These are phyloP conservation scores for Calameuta pallipes DNA, from an alignment of 2,888 invertebrate genomes.

Conservation along the genomic window DNA sequence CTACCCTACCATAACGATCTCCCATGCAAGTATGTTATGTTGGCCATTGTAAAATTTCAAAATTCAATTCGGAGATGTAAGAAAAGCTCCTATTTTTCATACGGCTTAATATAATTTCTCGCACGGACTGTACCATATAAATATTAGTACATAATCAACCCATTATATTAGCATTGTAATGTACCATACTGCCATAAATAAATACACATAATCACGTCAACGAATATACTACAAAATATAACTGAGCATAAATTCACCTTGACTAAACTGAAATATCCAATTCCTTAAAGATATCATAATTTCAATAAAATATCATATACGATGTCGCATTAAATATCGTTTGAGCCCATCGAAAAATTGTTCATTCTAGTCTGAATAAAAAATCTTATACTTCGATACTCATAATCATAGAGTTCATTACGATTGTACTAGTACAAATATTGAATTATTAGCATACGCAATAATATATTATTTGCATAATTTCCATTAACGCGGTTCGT, in stretches of 20 bases:
- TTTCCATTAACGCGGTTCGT: background rate
- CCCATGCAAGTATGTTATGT: background rate
- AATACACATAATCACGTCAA: background rate
- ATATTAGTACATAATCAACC: background rate
- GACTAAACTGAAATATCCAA: background rate
- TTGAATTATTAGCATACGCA: background rate
- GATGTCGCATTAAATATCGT: too few species aligned
- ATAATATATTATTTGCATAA: background rate
- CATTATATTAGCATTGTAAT: background rate
- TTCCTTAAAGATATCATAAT: background rate
- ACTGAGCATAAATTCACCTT: background rate
- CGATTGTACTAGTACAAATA: background rate
- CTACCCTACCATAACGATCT: background rate
- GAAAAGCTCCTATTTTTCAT: background rate
- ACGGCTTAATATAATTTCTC: background rate
- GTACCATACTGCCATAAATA: background rate
- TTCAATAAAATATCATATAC: too few species aligned
- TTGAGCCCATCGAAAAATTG: too few species aligned
- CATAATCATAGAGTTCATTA: too few species aligned
- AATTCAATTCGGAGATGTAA: background rate
- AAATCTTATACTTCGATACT: too few species aligned
- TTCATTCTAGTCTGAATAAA: too few species aligned
- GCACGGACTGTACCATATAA: background rate
- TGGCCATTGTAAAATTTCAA: background rate
- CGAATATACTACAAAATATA: background rate